These are phyloP conservation scores for Venusia cambrica DNA, from an alignment of 2,888 invertebrate genomes.

Conservation along the genomic window DNA sequence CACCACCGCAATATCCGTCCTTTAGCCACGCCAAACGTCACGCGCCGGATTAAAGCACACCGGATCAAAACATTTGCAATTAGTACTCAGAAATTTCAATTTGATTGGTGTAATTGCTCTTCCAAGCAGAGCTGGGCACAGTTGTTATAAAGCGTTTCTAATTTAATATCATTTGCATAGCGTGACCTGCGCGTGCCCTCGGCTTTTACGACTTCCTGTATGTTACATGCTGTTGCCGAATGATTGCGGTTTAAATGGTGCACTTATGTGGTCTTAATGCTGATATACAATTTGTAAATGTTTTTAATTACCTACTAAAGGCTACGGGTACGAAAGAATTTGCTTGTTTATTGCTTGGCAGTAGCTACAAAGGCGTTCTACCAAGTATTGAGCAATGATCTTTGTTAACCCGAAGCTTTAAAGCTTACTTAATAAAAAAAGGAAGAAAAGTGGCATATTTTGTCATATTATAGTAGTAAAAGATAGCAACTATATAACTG, in stretches of 20 bases:
- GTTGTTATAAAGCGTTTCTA: conserved; percentile 80
- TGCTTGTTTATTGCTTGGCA: no score
- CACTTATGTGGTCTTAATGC: not conserved
- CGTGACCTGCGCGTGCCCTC: conserved; percentile 55
- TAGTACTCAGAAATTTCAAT: conserved; percentile 75
- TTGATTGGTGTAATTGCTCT: conserved; percentile 81
- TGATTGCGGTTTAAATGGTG: conserved; percentile 8
- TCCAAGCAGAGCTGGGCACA: conserved; percentile 68
- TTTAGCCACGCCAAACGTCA: conserved; percentile 33
- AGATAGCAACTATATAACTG: no score
- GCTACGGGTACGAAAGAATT: no score
- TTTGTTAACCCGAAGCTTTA: no score
- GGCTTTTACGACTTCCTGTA: conserved; percentile 27
- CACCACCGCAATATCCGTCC: conserved; percentile 15
- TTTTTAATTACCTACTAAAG: no score
- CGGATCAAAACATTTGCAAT: conserved; percentile 75
- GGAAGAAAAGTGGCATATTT: no score
- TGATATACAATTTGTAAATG: not conserved
- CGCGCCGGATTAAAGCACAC: conserved; percentile 47
- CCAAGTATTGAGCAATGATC: no score
- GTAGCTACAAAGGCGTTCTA: no score
- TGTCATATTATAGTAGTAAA: no score
- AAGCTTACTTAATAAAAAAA: no score
- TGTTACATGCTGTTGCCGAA: conserved; percentile 15
- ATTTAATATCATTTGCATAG: conserved; percentile 81